Evolutionary conservation across 2,797 vertebrate genomes (phyloP), one percentile per base, ranked within the genome.

Genomic region (Clarias fuscus): DNA sequence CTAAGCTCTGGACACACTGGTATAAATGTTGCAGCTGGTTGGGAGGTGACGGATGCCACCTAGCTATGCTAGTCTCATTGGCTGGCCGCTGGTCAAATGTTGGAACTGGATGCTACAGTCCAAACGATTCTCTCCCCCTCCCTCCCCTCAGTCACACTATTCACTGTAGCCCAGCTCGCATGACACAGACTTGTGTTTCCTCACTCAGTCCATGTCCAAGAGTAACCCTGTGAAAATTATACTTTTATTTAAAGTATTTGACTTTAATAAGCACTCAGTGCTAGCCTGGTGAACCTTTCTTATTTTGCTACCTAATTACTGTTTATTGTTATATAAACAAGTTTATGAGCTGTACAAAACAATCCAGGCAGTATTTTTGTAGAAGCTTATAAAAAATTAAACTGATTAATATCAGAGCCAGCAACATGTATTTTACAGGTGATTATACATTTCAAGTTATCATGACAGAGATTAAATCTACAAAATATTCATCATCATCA

Each of bases 1-100:
- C 85, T 85, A 73, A 77, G 72, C 83, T 15, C 82, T 67, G 40
- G 78, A 33, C 33, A 83, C 73, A 72, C 85, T 27, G 58, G 92
- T 93, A 64, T 90, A 93, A 93, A 92, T 89, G 87, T 79, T 89
- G 90, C 93, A 90, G 95, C 94, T 95, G 96, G 95, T 91, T 91
- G 91, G 88, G 84, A 87, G 92, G 91, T 93, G 94, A 95, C 94
- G 94, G 94, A 95, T 96, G 95, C 93, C 94, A 95, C 92, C 94
- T 92, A 84, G 90, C 82, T 88, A 91, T 88, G 87, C 85, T 82
- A 81, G 89, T 92, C 89, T 93, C 91, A 98, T 97, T 98, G 97
- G 97, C 93, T 95, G 92, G 33, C 90, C 80, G 90, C 93, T 92
- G 92, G 94, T 96, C 96, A 96, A 95, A 95, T 96, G 95, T 96